Conservation (phyloP, 1,140 invertebrate genomes). For the Prorops nasuta region DNA sequence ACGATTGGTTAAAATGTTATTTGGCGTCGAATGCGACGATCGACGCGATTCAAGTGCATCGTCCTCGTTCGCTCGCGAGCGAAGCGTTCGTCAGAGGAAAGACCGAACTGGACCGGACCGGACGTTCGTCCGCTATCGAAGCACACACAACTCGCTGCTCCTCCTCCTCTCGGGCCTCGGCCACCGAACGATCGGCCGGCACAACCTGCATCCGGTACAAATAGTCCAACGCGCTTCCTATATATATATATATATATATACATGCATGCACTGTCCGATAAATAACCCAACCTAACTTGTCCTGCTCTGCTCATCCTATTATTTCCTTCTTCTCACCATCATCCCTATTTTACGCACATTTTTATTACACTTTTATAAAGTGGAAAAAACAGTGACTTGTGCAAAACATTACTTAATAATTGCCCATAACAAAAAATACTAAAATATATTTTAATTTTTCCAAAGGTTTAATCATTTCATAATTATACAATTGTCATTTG, state of each 20-base stretch:
- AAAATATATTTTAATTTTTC: too few species aligned
- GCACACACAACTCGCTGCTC: too few species aligned
- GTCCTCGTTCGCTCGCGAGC: conserved; percentile 22
- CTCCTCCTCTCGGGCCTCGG: too few species aligned
- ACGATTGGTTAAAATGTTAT: too few species aligned
- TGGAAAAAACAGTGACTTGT: too few species aligned
- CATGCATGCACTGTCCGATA: not conserved
- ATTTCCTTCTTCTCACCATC: not conserved
- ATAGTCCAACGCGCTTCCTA: not conserved
- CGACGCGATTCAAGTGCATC: conserved; percentile 38
- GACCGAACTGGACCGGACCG: conserved; percentile 31
- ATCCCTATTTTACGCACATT: conserved; percentile 18
- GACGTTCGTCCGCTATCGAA: conserved; percentile 51
- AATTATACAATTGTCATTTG: too few species aligned
- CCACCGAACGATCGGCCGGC: conserved; percentile 35
- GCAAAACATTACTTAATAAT: too few species aligned
- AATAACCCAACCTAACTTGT: not conserved
- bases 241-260: not conserved
- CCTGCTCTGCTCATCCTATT: conserved; percentile 6
- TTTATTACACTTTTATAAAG: too few species aligned
- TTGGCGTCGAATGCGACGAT: too few species aligned
- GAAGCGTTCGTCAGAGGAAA: not conserved
- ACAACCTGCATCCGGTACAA: conserved; percentile 41
- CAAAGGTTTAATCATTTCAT: too few species aligned
- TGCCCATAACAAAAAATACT: too few species aligned